A percentile compares a stretch with the other conserved stretches of the same genome.
phyloP scores from a whole-genome alignment of 2,888 invertebrate genomes.

The Leucoptera coffeella region DNA sequence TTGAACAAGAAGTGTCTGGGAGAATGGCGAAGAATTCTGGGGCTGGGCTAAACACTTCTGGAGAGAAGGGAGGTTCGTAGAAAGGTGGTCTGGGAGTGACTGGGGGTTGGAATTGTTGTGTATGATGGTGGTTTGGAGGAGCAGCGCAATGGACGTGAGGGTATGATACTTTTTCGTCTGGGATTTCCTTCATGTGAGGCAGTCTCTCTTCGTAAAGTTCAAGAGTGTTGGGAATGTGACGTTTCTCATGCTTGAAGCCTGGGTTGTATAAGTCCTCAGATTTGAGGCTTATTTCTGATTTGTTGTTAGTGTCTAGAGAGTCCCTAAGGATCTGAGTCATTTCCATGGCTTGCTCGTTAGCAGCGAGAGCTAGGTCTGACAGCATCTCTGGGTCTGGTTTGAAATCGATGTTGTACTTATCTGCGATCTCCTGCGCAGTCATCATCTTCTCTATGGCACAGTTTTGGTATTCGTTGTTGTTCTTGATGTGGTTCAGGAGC shows the following conservation, averaged over 20 bases:
- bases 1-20: constrained; percentile 17
- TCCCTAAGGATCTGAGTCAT: constrained; percentile 23
- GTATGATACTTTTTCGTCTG: constrained; percentile 7
- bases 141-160: constrained; percentile 9
- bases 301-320: constrained; percentile 13
- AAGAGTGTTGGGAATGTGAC: constrained; percentile 8
- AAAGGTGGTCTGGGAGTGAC: constrained; percentile 23
- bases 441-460: constrained; percentile 46
- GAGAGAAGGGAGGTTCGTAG: constrained; percentile 16
- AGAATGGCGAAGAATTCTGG: constrained; percentile 17
- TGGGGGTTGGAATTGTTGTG: constrained; percentile 9
- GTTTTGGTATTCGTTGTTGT: constrained; percentile 37
- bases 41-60: constrained; percentile 17
- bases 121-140: constrained; percentile 2
- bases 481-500: constrained; percentile 33
- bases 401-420: constrained; percentile 34
- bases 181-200: no score
- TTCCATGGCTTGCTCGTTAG: constrained; percentile 30
- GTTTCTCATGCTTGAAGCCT: constrained; percentile 7
- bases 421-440: constrained; percentile 41
- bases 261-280: constrained; percentile 10
- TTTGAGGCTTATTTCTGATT: constrained; percentile 11
- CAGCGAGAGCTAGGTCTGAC: constrained; percentile 26
- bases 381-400: constrained; percentile 33
- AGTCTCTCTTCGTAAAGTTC: constrained; percentile 11